Evolutionary conservation across 2,888 invertebrate genomes (phyloP).

Genomic region (Calliopum simillimum): DNA sequence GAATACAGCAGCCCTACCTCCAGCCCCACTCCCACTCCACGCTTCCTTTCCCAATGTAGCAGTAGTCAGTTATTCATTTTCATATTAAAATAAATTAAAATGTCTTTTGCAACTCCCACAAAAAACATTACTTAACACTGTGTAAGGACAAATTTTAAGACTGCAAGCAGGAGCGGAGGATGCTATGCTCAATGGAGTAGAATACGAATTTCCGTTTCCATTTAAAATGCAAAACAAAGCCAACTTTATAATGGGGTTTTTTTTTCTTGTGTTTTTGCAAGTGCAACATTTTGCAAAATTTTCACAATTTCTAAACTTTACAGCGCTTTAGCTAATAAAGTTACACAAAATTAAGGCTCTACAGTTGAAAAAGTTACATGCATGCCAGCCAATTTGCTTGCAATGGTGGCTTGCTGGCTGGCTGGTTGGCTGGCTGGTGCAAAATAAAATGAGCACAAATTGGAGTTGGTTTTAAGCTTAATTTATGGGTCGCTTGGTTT

Average conservation of each 20-base stretch:
- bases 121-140: not conserved
- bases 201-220: slow-evolving; percentile 6
- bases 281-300: not conserved
- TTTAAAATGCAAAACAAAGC: slow-evolving; percentile 5
- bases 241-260: not conserved
- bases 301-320: not conserved
- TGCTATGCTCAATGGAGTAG: not conserved
- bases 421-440: no score
- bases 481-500: no score
- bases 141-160: not conserved
- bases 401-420: no score
- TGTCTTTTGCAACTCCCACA: not conserved
- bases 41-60: not conserved
- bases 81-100: slow-evolving; percentile 9
- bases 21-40: not conserved
- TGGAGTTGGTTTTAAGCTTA: no score
- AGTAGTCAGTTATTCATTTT: slow-evolving; percentile 11
- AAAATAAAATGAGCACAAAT: no score
- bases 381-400: no score
- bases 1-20: not conserved
- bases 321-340: slow-evolving; percentile 3
- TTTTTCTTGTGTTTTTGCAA: not conserved
- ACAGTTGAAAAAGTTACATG: not conserved
- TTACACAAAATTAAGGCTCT: not conserved
- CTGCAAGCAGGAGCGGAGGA: not conserved